These are phyloP conservation scores for Ceratoteleas bidentatus DNA, from an alignment of 1,140 invertebrate species.

Conservation along the genomic window DNA sequence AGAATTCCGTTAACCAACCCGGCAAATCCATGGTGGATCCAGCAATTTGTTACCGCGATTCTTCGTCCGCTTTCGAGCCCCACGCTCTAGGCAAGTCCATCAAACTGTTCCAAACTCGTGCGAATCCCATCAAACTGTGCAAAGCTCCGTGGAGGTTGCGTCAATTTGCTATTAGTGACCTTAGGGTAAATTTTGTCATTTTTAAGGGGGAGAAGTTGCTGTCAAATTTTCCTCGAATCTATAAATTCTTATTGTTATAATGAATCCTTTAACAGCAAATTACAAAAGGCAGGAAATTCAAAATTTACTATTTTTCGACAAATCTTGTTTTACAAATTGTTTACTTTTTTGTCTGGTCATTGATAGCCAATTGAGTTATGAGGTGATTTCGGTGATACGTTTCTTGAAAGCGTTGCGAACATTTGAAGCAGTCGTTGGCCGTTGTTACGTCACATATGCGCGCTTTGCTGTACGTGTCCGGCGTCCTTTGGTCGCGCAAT, in stretches of 20 bases:
- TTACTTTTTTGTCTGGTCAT: not conserved
- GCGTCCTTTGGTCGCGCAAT: conserved; percentile 53
- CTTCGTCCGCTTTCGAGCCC: not conserved
- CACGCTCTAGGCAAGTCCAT: conserved; percentile 2
- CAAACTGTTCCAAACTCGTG: conserved; percentile 16
- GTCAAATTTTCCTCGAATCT: no score
- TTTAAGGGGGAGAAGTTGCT: no score
- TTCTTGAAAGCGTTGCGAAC: conserved; percentile 37
- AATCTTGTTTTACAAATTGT: conserved; percentile 2
- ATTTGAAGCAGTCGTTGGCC: conserved; percentile 40
- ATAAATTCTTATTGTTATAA: no score
- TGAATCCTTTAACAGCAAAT: no score
- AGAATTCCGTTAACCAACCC: conserved; percentile 11
- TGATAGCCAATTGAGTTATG: conserved; percentile 26
- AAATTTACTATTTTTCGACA: not conserved
- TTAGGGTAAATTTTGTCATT: conserved; percentile 10
- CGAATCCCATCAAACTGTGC: conserved; percentile 25
- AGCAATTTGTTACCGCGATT: conserved; percentile 7
- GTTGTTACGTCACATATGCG: conserved; percentile 44
- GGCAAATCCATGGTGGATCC: not conserved
- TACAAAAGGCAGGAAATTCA: no score
- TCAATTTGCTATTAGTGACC: conserved; percentile 9
- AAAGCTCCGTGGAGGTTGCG: conserved; percentile 8
- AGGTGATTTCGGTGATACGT: conserved; percentile 19
- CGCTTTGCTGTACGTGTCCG: conserved; percentile 39